These are phyloP conservation scores for Cyprinus carpio DNA, from an alignment of 2,113 vertebrate genomes.

Conservation along the genomic window DNA sequence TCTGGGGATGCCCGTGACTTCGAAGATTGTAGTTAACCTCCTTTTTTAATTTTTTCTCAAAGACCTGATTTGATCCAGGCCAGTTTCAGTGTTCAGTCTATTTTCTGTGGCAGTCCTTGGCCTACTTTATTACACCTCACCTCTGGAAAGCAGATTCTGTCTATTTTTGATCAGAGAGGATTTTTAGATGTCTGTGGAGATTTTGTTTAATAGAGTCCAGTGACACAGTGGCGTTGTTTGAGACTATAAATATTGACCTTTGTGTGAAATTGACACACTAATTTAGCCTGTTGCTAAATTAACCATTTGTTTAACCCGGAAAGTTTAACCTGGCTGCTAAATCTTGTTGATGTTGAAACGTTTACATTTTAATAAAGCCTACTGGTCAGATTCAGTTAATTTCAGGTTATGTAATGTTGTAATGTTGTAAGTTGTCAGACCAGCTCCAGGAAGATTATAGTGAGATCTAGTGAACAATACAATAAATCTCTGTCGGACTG, in stretches of 20 bases:
- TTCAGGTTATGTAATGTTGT: background rate
- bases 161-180: conserved; percentile 70
- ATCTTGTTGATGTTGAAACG: background rate
- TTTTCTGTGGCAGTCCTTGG: conserved; percentile 79
- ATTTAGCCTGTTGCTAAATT: conserved; percentile 43
- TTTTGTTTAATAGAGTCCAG: conserved; percentile 67
- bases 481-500: background rate
- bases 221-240: conserved; percentile 64
- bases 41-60: conserved; percentile 48
- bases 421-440: background rate
- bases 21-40: conserved; percentile 67
- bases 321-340: background rate
- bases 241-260: conserved; percentile 68
- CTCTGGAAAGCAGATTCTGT: conserved; percentile 65
- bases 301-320: background rate
- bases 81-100: conserved; percentile 67
- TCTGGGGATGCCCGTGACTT: conserved; percentile 49
- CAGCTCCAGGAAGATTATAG: background rate
- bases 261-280: conserved; percentile 66
- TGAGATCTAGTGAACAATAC: background rate
- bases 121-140: conserved; percentile 76
- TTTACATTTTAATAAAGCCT: background rate
- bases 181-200: conserved; percentile 70
- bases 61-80: conserved; percentile 62
- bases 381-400: background rate